Base-by-base conservation (phyloP, 2,113 vertebrate genomes). In the Trinectes maculatus region DNA sequence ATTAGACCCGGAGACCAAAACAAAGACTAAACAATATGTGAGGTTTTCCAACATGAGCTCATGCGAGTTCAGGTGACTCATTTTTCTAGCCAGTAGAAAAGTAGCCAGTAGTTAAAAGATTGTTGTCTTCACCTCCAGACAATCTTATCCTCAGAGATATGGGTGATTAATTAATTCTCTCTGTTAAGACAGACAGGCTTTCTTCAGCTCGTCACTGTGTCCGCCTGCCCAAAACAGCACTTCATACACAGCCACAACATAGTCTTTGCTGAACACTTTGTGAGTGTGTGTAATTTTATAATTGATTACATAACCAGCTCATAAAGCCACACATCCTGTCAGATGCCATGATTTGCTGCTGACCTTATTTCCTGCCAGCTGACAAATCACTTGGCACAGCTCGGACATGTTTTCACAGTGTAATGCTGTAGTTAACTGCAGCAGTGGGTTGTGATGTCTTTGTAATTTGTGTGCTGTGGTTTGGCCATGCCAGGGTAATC, bases 1-100 rank as follows among this genome's bases (percentile, higher is more conserved):
- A 55, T 52, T 37, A 65, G 24, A 5, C 18, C 44, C 31, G 19
- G 51, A 58, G 62, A 48, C 36, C 77, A 73, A 76, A 68, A 60
- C 67, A 84, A 70, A 86, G 67, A 63, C 73, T 13, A 55, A 78
- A 78, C 60, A 70, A 31, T 10, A 46, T 16, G 12, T 47, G 37
- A 42, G 33, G 10, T 68, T 77, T 70, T 26, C 36, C 48, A 25
- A 9, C 22, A 11, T 25, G 63, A 69, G 52, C 46, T 40, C 44
- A 31, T 54, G 18, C 16, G 22, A 37, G 16, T 33, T 58, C 34
- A 57, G n/a, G 18, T 79, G 74, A 65, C 21, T 55, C 56, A 55
- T 34, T 13, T n/a, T 29, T 11, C 6, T 31, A 12, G 10, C 19
- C 62, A 2, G 1, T 19, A 10, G 11, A 43, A 11, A 16, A 39